Percentiles rank a stretch among this genome's conserved stretches.
Conservation (phyloP, 2,113 vertebrate species). For the Arenaria interpres region DNA sequence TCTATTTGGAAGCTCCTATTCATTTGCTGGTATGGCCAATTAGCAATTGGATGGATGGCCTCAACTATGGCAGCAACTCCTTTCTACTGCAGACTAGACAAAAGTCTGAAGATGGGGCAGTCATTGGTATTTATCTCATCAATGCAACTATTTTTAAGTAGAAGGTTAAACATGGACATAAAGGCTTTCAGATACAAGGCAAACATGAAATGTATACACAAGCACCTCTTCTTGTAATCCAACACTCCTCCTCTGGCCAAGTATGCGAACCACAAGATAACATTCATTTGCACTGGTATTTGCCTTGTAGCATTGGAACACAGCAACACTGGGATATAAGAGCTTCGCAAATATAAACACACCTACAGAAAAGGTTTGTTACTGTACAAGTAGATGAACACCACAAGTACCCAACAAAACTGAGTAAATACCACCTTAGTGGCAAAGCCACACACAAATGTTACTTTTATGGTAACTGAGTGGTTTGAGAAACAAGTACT, state of each 20-base stretch:
- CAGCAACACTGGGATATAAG: background rate
- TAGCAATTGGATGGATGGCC: background rate
- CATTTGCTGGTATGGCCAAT: background rate
- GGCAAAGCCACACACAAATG: background rate
- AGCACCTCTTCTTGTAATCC: slow-evolving; percentile 7
- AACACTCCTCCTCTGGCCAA: background rate
- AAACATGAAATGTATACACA: background rate
- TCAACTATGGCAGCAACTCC: background rate
- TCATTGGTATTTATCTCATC: background rate
- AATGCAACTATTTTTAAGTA: background rate
- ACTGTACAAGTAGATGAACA: background rate
- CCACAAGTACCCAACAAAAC: background rate
- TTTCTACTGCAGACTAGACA: background rate
- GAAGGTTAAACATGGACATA: background rate
- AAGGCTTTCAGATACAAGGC: background rate
- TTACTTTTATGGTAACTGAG: background rate
- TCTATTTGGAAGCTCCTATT: background rate
- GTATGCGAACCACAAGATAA: background rate
- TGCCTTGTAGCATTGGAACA: background rate
- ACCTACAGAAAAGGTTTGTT: background rate
- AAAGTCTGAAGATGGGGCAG: background rate
- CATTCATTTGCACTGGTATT: background rate
- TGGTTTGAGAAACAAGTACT: background rate
- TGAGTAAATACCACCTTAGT: background rate
- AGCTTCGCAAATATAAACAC: background rate